These are phyloP conservation scores for Probosciger aterrimus DNA, from an alignment of 2,113 vertebrate genomes.

Conservation along the genomic window DNA sequence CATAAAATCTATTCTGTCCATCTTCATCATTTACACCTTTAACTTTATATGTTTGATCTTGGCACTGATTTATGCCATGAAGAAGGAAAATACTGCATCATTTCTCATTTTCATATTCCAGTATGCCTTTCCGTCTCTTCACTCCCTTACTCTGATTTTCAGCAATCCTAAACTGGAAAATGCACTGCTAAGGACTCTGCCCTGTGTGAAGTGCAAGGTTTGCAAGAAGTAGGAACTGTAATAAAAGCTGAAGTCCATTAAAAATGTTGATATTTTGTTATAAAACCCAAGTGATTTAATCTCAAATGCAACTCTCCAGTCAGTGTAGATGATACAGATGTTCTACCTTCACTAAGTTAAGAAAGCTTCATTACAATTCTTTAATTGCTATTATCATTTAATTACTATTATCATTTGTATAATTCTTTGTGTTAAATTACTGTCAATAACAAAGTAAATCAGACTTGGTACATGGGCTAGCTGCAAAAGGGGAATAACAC, in stretches of 20 bases:
- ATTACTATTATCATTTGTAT: background rate
- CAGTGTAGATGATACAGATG: background rate
- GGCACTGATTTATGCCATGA: accelerated
- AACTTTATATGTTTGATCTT: background rate
- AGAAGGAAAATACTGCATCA: accelerated
- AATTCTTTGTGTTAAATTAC: background rate
- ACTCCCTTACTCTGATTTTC: constrained; percentile 13
- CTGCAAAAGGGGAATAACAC: background rate
- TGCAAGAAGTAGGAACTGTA: background rate
- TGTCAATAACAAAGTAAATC: background rate
- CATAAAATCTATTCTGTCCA: constrained; percentile 4
- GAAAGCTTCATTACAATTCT: background rate
- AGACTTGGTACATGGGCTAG: background rate
- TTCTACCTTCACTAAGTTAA: background rate
- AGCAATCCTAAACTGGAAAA: constrained; percentile 13
- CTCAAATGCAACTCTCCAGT: background rate
- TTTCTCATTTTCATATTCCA: background rate
- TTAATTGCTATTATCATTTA: background rate
- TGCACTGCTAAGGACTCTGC: background rate
- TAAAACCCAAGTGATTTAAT: background rate
- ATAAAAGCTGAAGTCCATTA: background rate
- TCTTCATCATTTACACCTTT: background rate
- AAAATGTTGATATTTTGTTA: background rate
- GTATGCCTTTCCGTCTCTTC: background rate
- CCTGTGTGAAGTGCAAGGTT: background rate